Evolutionary conservation across 2,797 vertebrate species (phyloP), one percentile per base, ranked within the genome.

Genomic region (Tenualosa ilisha): DNA sequence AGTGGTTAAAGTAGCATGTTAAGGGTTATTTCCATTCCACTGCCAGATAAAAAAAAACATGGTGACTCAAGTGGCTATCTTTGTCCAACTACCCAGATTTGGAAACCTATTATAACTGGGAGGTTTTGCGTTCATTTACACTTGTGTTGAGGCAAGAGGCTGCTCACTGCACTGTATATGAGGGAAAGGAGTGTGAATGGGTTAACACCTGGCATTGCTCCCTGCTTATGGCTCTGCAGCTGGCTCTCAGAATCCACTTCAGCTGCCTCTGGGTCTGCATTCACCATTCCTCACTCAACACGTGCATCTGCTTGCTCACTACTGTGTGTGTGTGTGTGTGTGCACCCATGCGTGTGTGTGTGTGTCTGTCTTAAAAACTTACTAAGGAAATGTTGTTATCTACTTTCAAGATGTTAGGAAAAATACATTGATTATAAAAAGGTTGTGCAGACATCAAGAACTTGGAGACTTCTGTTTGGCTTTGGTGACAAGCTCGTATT

Each of bases 61-160:
- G 17, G 72, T 79, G 72, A 54, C 40, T 61, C 43, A 61, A 88
- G 83, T 51, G 72, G 11, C 46, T 84, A 79, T 40, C 37, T 79
- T 63, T 84, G 31, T 17, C 50, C 17, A 13, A 83, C 68, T 49
- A 31, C 54, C n/a, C 22, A 40, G 3, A 75, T 84, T 79, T 63
- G 17, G 72, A 79, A 22, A 46, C 15, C 37, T 5, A 22, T 79
- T 46, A 46, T 46, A 43, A 79, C 72, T 22, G 40, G 72, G 72
- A 79, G 20, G 6, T 79, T 79, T 79, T 79, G 37, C 22, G 40
- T 79, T 40, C 17, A 37, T 46, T 79, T 79, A 43, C 31, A 17
- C 31, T 37, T 0, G 31, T 40, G 68, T 46, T 7, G 40, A 15
- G 40, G 6, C 17, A 46, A 43, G 40, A 46, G 72, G 72, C 37